Conservation (phyloP, 2,888 invertebrate species). For the Heliconius aoede region DNA sequence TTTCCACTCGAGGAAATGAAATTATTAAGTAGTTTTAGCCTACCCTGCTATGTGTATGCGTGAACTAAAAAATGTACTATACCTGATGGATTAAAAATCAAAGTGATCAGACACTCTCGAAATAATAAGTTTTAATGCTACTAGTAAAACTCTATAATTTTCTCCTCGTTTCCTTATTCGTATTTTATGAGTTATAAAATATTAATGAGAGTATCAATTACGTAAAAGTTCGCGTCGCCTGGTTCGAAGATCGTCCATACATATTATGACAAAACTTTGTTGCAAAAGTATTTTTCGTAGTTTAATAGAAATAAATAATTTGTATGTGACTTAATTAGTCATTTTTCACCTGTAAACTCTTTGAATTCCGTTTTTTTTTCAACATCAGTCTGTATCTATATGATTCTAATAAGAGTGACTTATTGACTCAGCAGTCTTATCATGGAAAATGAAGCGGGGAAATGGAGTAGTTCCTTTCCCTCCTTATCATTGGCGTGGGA, state of each 20-base stretch:
- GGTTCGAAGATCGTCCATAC: background rate
- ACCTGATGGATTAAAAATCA: background rate
- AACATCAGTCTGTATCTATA: too few species aligned
- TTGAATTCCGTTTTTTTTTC: too few species aligned
- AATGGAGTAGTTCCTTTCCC: too few species aligned
- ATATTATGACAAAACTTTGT: background rate
- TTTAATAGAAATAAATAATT: background rate
- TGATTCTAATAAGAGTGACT: too few species aligned
- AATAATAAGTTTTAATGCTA: background rate
- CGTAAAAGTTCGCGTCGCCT: constrained; percentile 9
- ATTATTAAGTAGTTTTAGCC: too few species aligned
- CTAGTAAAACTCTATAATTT: background rate
- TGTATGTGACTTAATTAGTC: too few species aligned
- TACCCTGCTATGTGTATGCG: too few species aligned
- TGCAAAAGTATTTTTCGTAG: background rate
- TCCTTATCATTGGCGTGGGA: too few species aligned
- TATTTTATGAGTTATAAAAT: constrained; percentile 20
- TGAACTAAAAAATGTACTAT: background rate
- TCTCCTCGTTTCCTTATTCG: background rate
- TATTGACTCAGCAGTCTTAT: too few species aligned
- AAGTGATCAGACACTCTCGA: background rate
- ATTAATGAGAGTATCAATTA: constrained; percentile 14
- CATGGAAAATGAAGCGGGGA: too few species aligned
- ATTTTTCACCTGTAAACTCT: too few species aligned
- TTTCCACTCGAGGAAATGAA: too few species aligned